A percentile compares a stretch with the other conserved stretches of the same genome.
Evolutionary conservation across 2,888 invertebrate genomes (phyloP).

Genomic region (Drosophila affinis): DNA sequence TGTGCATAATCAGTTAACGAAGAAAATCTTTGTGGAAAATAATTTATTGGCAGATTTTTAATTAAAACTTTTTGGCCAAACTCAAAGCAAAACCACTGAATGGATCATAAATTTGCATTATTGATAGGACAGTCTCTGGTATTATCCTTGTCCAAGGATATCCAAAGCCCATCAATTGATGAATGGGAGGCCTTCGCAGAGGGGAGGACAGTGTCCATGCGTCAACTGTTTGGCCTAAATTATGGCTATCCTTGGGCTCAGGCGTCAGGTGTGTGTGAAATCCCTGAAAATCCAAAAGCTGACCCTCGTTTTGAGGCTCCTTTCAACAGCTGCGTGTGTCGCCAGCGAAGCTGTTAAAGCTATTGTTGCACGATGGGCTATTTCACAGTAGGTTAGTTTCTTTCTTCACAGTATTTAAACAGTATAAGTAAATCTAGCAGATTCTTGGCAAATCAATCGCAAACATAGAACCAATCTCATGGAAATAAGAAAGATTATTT

Average conservation of each 20-base stretch:
- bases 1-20: conserved; percentile 79
- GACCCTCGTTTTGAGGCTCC: not conserved
- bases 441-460: not conserved
- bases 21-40: conserved; percentile 75
- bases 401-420: too few relatives aligned
- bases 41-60: conserved; percentile 78
- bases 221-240: conserved; percentile 59
- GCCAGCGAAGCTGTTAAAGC: not conserved
- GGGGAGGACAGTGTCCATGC: conserved; percentile 47
- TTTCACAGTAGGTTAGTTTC: not conserved
- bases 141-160: conserved; percentile 24
- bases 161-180: conserved; percentile 54
- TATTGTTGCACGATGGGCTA: not conserved
- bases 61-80: conserved; percentile 63
- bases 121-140: conserved; percentile 33
- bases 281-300: not conserved
- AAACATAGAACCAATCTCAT: not conserved
- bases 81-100: conserved; percentile 40
- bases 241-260: conserved; percentile 42
- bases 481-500: not conserved
- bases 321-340: not conserved
- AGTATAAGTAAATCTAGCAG: not conserved
- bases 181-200: conserved; percentile 38
- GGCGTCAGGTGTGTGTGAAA: conserved; percentile 55
- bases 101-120: conserved; percentile 62